These are phyloP conservation scores for Serinus canaria DNA, from an alignment of 2,113 vertebrate genomes.

Conservation along the genomic window DNA sequence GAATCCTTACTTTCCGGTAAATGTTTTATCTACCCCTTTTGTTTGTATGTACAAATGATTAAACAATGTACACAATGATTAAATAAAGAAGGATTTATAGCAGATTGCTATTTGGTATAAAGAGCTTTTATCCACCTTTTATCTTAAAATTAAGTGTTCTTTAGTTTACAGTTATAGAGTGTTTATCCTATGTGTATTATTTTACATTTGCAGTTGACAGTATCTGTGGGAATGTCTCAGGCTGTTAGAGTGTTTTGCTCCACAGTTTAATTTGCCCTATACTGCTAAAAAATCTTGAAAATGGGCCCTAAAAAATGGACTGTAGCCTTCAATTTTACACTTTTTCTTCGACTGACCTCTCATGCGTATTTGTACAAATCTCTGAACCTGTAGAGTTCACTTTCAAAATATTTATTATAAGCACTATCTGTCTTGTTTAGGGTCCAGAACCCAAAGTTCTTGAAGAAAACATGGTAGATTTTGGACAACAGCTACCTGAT, in stretches of 20 bases:
- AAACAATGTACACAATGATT: background rate
- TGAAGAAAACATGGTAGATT: slow-evolving; percentile 33
- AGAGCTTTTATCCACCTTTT: background rate
- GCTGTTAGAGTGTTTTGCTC: background rate
- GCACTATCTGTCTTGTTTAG: slow-evolving; percentile 41
- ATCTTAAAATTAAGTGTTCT: background rate
- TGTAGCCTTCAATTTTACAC: background rate
- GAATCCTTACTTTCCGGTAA: background rate
- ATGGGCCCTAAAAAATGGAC: background rate
- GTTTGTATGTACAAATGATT: background rate
- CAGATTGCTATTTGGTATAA: background rate
- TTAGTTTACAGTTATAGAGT: background rate
- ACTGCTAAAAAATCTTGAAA: background rate
- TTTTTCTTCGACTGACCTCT: background rate
- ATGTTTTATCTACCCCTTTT: background rate
- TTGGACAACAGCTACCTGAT: slow-evolving; percentile 34
- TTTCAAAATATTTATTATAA: background rate
- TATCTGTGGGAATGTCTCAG: background rate
- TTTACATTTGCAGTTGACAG: background rate
- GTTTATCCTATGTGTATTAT: background rate
- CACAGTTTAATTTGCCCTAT: background rate
- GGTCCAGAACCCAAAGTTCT: slow-evolving; percentile 1
- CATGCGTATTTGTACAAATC: background rate
- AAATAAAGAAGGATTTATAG: background rate
- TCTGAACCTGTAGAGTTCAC: background rate